These are phyloP conservation scores for Meriones psammophilus DNA, from an alignment of 2,797 vertebrate species.

Conservation along the genomic window DNA sequence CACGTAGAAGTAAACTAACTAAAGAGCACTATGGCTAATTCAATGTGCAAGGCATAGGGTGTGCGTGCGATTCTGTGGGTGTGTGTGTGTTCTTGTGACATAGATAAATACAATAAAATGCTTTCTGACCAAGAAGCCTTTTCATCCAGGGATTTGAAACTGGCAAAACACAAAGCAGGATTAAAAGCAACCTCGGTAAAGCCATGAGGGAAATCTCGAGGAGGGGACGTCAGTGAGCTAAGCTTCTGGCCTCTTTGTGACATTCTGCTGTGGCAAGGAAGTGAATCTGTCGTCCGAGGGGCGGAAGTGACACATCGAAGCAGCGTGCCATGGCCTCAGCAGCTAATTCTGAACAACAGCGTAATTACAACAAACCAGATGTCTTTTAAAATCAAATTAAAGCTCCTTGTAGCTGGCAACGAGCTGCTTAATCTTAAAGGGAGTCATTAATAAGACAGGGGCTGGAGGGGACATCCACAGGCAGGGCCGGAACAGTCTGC, in stretches of 20 bases:
- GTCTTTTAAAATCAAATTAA: slow-evolving; percentile 41
- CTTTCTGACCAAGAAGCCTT: slow-evolving; percentile 55
- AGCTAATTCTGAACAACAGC: slow-evolving; percentile 1
- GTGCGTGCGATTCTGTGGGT: not conserved
- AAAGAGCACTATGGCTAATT: not conserved
- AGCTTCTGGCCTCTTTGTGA: slow-evolving; percentile 41
- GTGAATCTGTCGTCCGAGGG: slow-evolving; percentile 14
- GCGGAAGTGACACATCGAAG: slow-evolving; percentile 15
- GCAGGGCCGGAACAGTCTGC: not conserved
- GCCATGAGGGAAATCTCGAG: slow-evolving; percentile 63
- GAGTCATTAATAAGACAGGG: slow-evolving; percentile 22
- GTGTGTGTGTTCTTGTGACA: not conserved
- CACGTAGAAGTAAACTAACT: not conserved
- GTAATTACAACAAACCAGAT: slow-evolving; percentile 3
- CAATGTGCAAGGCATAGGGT: not conserved
- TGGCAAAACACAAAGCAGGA: slow-evolving; percentile 72
- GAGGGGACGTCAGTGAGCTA: slow-evolving; percentile 7
- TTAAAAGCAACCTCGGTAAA: slow-evolving; percentile 73
- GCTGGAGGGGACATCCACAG: not conserved
- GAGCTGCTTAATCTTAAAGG: slow-evolving; percentile 24
- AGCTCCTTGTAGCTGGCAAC: not conserved
- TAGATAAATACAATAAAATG: slow-evolving; percentile 4
- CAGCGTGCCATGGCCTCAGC: not conserved
- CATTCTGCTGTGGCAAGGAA: slow-evolving; percentile 33
- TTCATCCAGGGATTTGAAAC: slow-evolving; percentile 46